Evolutionary conservation across 2,888 invertebrate genomes (phyloP).

Genomic region (Synanthedon formicaeformis): DNA sequence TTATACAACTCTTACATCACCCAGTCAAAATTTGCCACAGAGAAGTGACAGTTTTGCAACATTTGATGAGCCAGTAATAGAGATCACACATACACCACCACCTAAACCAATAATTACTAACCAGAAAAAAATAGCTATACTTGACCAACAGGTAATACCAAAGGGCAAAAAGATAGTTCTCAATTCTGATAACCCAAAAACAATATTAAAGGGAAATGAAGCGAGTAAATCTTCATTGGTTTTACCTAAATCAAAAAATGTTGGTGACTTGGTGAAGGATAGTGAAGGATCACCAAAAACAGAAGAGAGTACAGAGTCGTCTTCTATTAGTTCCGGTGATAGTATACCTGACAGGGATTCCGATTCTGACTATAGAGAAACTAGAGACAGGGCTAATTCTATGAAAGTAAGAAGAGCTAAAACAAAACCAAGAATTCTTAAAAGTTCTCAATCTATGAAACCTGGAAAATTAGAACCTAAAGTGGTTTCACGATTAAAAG

Average conservation of each 20-base stretch:
- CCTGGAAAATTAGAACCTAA: conserved; percentile 37
- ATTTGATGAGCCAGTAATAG: conserved; percentile 57
- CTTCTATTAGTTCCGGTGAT: conserved; percentile 61
- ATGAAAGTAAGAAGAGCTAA: conserved; percentile 39
- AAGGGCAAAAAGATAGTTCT: conserved; percentile 60
- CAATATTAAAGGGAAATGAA: conserved; percentile 54
- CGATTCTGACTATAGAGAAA: conserved; percentile 72
- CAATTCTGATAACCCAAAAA: conserved; percentile 43
- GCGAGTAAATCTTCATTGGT: conserved; percentile 43
- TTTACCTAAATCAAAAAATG: conserved; percentile 35
- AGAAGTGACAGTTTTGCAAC: conserved; percentile 34
- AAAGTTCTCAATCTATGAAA: conserved; percentile 29
- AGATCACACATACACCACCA: conserved; percentile 53
- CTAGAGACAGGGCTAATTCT: conserved; percentile 39
- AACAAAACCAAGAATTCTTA: conserved; percentile 52
- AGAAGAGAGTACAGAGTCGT: conserved; percentile 63
- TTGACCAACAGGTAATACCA: conserved; percentile 62
- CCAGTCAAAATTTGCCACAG: conserved; percentile 61
- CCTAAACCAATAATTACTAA: conserved; percentile 53
- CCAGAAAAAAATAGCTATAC: conserved; percentile 61
- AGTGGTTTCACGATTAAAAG: conserved; percentile 35
- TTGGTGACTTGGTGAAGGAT: conserved; percentile 27
- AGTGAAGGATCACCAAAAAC: conserved; percentile 39
- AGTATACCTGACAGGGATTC: conserved; percentile 73
- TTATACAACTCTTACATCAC: conserved; percentile 79